These are phyloP conservation scores for Limosa lapponica DNA, from an alignment of 2,797 vertebrate species.

Conservation along the genomic window DNA sequence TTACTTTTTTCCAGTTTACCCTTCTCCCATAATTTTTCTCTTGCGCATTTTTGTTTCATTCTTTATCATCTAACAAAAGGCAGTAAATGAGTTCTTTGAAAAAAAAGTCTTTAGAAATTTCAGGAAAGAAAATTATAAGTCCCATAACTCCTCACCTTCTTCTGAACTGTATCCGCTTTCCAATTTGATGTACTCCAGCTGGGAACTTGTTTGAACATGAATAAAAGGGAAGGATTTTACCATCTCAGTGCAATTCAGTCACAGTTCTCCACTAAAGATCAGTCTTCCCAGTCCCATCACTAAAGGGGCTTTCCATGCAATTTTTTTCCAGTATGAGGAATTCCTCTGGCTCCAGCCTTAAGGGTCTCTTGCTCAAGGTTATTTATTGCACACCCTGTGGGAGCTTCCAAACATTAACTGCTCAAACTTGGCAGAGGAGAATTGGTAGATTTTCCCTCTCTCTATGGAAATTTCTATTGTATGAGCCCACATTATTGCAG, in stretches of 20 bases:
- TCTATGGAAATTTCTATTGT: neutral
- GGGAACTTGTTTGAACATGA: conserved; percentile 11
- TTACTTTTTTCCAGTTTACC: neutral
- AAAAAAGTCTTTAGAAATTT: neutral
- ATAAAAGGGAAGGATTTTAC: conserved; percentile 5
- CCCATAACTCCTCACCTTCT: neutral
- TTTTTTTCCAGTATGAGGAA: neutral
- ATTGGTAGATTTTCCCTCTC: neutral
- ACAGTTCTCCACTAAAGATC: neutral
- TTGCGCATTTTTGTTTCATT: neutral
- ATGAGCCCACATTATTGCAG: neutral
- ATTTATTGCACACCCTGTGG: neutral
- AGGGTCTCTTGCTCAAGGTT: conserved; percentile 10
- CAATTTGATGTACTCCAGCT: neutral
- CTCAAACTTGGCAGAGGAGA: conserved; percentile 4
- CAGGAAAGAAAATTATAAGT: neutral
- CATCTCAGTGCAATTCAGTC: neutral
- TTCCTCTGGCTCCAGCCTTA: conserved; percentile 8
- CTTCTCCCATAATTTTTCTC: neutral
- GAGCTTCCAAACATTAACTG: neutral
- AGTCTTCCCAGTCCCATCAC: neutral
- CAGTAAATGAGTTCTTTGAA: neutral
- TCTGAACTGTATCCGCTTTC: neutral
- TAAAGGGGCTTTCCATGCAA: conserved; percentile 27
- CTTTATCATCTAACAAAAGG: neutral